These are phyloP conservation scores for Spheniscus humboldti DNA, from an alignment of 2,797 vertebrate species.

Conservation along the genomic window DNA sequence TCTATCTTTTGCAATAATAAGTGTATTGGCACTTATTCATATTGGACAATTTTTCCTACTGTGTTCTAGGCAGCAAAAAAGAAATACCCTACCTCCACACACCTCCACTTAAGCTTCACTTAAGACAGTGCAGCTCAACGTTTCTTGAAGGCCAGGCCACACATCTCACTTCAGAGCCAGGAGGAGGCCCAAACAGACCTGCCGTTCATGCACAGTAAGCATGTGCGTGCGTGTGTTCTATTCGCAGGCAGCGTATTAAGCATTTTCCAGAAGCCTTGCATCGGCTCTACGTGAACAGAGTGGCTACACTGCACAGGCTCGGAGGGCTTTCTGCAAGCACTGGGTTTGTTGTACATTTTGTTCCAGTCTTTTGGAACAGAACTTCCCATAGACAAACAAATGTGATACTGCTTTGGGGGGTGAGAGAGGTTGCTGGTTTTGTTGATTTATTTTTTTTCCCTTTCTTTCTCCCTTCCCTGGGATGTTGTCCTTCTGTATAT, in stretches of 20 bases:
- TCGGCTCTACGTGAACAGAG: not conserved
- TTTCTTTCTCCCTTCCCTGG: not conserved
- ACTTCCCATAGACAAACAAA: not conserved
- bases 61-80: not conserved
- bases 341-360: not conserved
- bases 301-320: rapidly evolving
- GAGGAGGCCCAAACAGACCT: not conserved
- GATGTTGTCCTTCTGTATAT: not conserved
- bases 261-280: not conserved
- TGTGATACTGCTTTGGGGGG: not conserved
- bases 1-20: not conserved
- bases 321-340: not conserved
- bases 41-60: not conserved
- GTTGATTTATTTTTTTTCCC: not conserved
- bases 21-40: not conserved
- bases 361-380: not conserved
- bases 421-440: not conserved
- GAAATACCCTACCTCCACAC: not conserved
- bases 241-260: not conserved
- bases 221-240: rapidly evolving
- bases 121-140: not conserved
- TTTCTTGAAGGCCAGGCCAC: not conserved
- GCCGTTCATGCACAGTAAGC: not conserved
- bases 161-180: not conserved
- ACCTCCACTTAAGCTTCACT: not conserved